Conservation (phyloP, 2,888 invertebrate genomes). For the Pemphredon lugubris region DNA sequence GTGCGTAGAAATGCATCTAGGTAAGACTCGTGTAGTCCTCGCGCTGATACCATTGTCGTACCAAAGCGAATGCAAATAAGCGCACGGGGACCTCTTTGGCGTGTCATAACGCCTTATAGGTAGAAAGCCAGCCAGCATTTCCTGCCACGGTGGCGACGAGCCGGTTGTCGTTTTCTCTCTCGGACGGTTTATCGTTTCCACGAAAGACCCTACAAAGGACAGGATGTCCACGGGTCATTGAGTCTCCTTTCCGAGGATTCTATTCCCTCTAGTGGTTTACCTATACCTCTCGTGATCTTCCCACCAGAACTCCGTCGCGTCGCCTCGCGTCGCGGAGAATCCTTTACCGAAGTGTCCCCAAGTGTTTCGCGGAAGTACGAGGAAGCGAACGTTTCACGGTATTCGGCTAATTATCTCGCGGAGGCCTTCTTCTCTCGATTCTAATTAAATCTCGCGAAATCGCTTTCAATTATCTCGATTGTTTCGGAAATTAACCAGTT, state of each 20-base stretch:
- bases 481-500: no score
- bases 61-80: slow-evolving; percentile 72
- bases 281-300: slow-evolving; percentile 28
- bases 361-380: slow-evolving; percentile 28
- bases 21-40: slow-evolving; percentile 56
- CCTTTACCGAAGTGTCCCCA: slow-evolving; percentile 24
- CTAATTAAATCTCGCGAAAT: background rate
- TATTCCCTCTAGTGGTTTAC: slow-evolving; percentile 48
- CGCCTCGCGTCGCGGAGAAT: background rate
- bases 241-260: slow-evolving; percentile 62
- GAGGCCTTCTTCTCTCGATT: background rate
- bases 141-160: slow-evolving; percentile 60
- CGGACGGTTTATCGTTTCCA: slow-evolving; percentile 68
- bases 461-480: no score
- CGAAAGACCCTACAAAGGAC: slow-evolving; percentile 68
- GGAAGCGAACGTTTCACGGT: slow-evolving; percentile 29
- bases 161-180: slow-evolving; percentile 31
- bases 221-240: slow-evolving; percentile 67
- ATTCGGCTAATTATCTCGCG: slow-evolving; percentile 24
- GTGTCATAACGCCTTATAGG: slow-evolving; percentile 75
- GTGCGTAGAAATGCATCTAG: slow-evolving; percentile 33
- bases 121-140: slow-evolving; percentile 63
- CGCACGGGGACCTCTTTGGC: slow-evolving; percentile 61
- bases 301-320: background rate
- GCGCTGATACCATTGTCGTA: slow-evolving; percentile 71